Conservation (phyloP, 2,888 invertebrate species). For the Brassicogethes aeneus region DNA sequence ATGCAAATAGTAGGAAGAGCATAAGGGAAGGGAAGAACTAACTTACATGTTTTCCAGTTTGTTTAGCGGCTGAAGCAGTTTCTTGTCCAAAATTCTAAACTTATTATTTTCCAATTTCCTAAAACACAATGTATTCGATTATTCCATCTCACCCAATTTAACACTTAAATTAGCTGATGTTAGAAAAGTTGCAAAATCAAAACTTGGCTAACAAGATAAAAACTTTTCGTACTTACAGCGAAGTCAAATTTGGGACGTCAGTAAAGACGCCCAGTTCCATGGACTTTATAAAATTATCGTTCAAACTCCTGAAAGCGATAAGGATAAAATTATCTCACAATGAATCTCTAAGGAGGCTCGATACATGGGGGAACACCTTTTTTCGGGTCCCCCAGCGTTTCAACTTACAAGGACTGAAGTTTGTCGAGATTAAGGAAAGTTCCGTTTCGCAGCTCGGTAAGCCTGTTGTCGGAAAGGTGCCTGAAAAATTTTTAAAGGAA, state of each 20-base stretch:
- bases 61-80: slow-evolving; percentile 36
- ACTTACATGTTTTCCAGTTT: slow-evolving; percentile 44
- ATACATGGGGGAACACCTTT: too few relatives aligned
- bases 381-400: too few relatives aligned
- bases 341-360: too few relatives aligned
- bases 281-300: slow-evolving; percentile 39
- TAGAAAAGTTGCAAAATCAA: too few relatives aligned
- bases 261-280: slow-evolving; percentile 40
- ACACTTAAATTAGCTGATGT: too few relatives aligned
- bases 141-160: too few relatives aligned
- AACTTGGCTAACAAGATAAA: too few relatives aligned
- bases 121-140: too few relatives aligned
- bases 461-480: slow-evolving; percentile 44
- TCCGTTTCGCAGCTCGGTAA: slow-evolving; percentile 36
- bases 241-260: slow-evolving; percentile 40
- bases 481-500: slow-evolving; percentile 34
- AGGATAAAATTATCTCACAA: too few relatives aligned
- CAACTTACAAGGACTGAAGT: slow-evolving; percentile 40
- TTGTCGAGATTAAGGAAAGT: slow-evolving; percentile 42
- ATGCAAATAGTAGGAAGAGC: too few relatives aligned
- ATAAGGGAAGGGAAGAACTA: too few relatives aligned
- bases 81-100: slow-evolving; percentile 37
- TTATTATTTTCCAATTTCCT: slow-evolving; percentile 32
- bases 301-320: slow-evolving; percentile 37
- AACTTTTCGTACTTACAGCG: slow-evolving; percentile 39